Evolutionary conservation across 1,140 invertebrate species (phyloP), one percentile per base, ranked within the genome.

Genomic region (Hyphantria cunea): DNA sequence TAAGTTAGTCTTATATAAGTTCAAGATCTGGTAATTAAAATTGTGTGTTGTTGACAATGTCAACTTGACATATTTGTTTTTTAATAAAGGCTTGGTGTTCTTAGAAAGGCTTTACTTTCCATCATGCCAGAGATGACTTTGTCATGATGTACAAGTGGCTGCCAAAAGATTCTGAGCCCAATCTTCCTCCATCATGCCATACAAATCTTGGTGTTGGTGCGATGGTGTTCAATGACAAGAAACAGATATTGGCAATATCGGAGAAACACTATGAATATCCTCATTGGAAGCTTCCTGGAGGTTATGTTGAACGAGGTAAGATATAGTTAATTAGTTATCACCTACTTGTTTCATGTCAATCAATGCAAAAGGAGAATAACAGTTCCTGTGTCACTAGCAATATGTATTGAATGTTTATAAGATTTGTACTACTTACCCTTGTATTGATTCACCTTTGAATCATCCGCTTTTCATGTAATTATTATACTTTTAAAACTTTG

Each of bases 201-300:
- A 98, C 96, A 31, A 95, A 96, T 86, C 77, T 98, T 44, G 97
- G 97, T 54, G 95, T 97, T n/a, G 97, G 96, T 34, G 97, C 95
- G 0, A 92, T 98, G 73, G 96, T 98, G 6, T 92, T 97, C 11
- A 96, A 98, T 78, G 92, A 94, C 0, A 85, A 93, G 6, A 90
- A 94, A 37, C 92, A 98, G 85, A 81, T 98, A 17, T 90, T 98
- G 33, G 95, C 96, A 0, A 93, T 98, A 11, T 93, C 94, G 64
- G 97, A 98, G 79, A 95, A 94, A 80, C 94, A 93, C 84, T 93
- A 93, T 68, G 84, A 93, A 48, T 91, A 92, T 45, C 89, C 91
- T 12, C 91, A 93, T 72, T 98, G 97, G 97, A 99, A 99, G 90
- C 91, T 98, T 12, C 97, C 97, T 17, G 97, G 97, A 61, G 97